Evolutionary conservation across 2,113 vertebrate species (phyloP).

Genomic region (Poeciliopsis prolifica): DNA sequence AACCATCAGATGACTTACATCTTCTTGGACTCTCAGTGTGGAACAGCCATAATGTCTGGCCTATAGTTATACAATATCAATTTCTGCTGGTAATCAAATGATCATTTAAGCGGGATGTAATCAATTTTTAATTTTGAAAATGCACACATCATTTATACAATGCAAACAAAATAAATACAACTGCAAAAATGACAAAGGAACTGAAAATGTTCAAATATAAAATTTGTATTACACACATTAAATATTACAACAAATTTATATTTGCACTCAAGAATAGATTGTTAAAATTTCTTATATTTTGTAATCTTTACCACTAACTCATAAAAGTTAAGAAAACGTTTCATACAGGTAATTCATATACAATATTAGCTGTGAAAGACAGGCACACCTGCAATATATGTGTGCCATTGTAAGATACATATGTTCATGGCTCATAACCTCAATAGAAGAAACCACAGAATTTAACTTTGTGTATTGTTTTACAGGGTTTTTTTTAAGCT

Average conservation of each 20-base stretch:
- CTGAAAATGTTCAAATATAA: neutral
- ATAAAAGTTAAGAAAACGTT: neutral
- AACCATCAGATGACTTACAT: neutral
- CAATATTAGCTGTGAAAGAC: neutral
- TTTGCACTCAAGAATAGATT: neutral
- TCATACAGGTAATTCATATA: neutral
- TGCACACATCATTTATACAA: neutral
- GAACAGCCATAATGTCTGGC: neutral
- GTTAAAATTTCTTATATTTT: neutral
- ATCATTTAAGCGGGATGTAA: neutral
- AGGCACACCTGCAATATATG: neutral
- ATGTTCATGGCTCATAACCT: neutral
- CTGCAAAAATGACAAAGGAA: neutral
- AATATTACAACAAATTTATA: neutral
- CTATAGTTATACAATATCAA: neutral
- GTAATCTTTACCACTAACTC: neutral
- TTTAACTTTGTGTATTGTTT: neutral
- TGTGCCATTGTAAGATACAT: neutral
- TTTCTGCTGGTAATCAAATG: neutral
- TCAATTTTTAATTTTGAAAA: neutral
- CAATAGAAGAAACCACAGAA: neutral
- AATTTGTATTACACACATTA: neutral
- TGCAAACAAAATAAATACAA: neutral
- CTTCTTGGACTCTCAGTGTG: neutral
- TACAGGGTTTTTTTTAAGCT: too few species aligned